phyloP scores from a whole-genome alignment of 2,113 vertebrate genomes.

The Lasiurus borealis region DNA sequence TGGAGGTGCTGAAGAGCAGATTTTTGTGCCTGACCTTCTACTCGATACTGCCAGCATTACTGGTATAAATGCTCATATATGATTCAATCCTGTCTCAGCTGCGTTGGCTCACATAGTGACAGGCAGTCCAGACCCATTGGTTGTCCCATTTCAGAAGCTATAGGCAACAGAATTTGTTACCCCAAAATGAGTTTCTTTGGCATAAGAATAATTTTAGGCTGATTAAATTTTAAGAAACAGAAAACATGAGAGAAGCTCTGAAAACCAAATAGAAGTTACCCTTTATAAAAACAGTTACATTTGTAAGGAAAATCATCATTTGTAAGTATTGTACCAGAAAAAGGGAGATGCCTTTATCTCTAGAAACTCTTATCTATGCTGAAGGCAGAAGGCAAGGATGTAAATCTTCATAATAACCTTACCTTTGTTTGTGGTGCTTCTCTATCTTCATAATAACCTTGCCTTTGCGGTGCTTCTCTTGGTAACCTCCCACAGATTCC shows the following conservation, averaged over 20 bases:
- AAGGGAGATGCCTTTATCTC: too few relatives aligned
- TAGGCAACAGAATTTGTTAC: background rate
- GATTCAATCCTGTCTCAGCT: too few relatives aligned
- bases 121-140: too few relatives aligned
- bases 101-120: too few relatives aligned
- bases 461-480: background rate
- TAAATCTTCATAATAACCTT: background rate
- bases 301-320: background rate
- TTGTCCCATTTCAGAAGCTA: background rate
- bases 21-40: too few relatives aligned
- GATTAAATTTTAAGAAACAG: background rate
- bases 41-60: too few relatives aligned
- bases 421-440: background rate
- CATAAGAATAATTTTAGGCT: background rate
- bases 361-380: background rate
- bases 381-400: background rate
- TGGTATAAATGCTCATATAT: too few relatives aligned
- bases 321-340: background rate
- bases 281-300: too few relatives aligned
- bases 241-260: background rate
- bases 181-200: background rate
- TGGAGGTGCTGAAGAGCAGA: too few relatives aligned
- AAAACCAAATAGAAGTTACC: background rate
- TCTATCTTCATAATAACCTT: background rate
- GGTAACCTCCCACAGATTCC: background rate